These are phyloP conservation scores for Hypolimnas misippus DNA, from an alignment of 2,888 invertebrate genomes.

Conservation along the genomic window DNA sequence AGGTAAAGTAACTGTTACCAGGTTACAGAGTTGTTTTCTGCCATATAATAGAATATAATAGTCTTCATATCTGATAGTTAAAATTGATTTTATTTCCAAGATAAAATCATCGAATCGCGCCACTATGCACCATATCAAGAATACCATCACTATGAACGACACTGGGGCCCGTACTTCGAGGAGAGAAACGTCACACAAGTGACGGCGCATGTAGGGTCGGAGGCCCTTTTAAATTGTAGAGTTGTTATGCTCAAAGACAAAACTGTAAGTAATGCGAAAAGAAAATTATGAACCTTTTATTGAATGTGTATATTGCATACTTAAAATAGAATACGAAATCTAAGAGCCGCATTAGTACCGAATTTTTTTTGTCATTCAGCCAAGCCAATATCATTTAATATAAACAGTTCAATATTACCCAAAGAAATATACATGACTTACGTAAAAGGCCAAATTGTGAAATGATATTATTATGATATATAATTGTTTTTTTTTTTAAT, in stretches of 20 bases:
- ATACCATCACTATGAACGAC: slow-evolving; percentile 87
- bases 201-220: slow-evolving; percentile 86
- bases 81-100: slow-evolving; percentile 49
- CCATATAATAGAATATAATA: not conserved
- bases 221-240: slow-evolving; percentile 86
- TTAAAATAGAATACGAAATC: no score
- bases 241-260: slow-evolving; percentile 89
- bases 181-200: slow-evolving; percentile 83
- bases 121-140: slow-evolving; percentile 76
- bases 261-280: slow-evolving; percentile 75
- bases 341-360: no score
- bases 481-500: no score
- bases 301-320: no score
- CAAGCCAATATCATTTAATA: no score
- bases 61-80: not conserved
- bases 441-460: no score
- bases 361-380: no score
- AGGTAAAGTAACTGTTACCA: no score
- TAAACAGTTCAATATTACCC: no score
- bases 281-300: not conserved
- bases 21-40: no score
- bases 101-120: slow-evolving; percentile 74
- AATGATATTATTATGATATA: no score
- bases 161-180: slow-evolving; percentile 90
- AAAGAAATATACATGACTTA: no score